Evolutionary conservation across 2,888 invertebrate species (phyloP), one percentile per base, ranked within the genome.

Genomic region (Steinernema carpocapsae): DNA sequence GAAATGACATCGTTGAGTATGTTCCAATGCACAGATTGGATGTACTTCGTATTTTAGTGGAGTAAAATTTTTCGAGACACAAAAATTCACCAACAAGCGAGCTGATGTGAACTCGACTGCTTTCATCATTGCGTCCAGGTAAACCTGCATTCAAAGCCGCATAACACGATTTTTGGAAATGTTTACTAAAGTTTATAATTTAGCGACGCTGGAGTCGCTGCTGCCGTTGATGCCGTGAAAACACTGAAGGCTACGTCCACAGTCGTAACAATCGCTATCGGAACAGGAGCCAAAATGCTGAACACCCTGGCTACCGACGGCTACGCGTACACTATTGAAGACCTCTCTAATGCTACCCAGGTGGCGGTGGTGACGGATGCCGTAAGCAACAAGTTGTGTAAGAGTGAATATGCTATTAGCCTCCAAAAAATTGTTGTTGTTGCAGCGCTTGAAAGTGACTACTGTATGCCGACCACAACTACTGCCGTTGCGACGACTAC

Each of bases 91-190:
- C 12, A 64, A 64, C 26, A 19, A 29, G 37, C 10, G 64, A 32
- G 17, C 22, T 1, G 64, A 17, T 17, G 64, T 64, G 1, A 29
- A 64, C 10, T 26, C 10, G 19, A 26, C 64, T 3, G 64, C 29
- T 6, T 32, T 64, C 19, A 37, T 64, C 32, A 64, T 64, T 10
- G 64, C 64, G 2, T 64, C 64, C 32, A 64, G 64, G 64, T 64
- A 26, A 24, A 7, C 14, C 4, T 56, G n/a, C 12, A 10, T 51
- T 10, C 12, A 51, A 19, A n/a, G n/a, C n/a, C 12, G 51, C 51
- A 51, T 51, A 12, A n/a, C 10, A n/a, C n/a, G n/a, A n/a, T n/a
- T n/a, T n/a, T n/a, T n/a, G n/a, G n/a, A n/a, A n/a, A n/a, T n/a
- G n/a, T n/a, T n/a, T n/a, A n/a, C n/a, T n/a, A n/a, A n/a, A n/a